Conservation (phyloP, 2,797 vertebrate genomes). For the Sebastiscus albofasciatus region DNA sequence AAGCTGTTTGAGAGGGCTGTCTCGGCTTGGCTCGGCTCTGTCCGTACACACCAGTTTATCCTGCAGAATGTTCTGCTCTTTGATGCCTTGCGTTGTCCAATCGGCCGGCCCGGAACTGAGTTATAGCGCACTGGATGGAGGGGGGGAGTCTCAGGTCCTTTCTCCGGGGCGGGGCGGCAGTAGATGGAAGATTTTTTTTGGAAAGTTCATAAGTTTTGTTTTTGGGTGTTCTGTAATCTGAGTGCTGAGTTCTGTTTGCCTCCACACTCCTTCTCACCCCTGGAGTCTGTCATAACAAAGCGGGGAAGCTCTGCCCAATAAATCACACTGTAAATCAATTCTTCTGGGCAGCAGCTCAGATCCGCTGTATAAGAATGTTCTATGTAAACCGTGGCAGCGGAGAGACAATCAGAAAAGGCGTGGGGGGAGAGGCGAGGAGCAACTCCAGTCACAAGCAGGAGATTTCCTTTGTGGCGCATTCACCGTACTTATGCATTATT, state of each 20-base stretch:
- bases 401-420: slow-evolving; percentile 52
- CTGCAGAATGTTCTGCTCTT: slow-evolving; percentile 16
- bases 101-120: slow-evolving; percentile 16
- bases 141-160: slow-evolving; percentile 11
- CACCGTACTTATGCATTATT: slow-evolving; percentile 77
- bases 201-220: slow-evolving; percentile 67
- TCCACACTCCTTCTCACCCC: slow-evolving; percentile 49
- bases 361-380: slow-evolving; percentile 63
- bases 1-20: slow-evolving; percentile 66
- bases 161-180: slow-evolving; percentile 15
- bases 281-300: slow-evolving; percentile 79
- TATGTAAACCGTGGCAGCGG: slow-evolving; percentile 48
- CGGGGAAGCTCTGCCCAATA: slow-evolving; percentile 55
- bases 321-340: slow-evolving; percentile 72
- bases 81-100: slow-evolving; percentile 13
- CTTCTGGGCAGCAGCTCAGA: slow-evolving; percentile 59
- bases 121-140: neutral
- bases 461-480: slow-evolving; percentile 73
- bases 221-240: slow-evolving; percentile 57
- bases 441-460: slow-evolving; percentile 54
- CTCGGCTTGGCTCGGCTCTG: slow-evolving; percentile 25
- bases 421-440: slow-evolving; percentile 43
- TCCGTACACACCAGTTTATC: slow-evolving; percentile 34
- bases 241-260: slow-evolving; percentile 52
- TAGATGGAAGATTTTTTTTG: slow-evolving; percentile 42